Evolutionary conservation across 35 echinoderm and acorn worm species (phyloP).

Genomic region (Anneissia japonica): DNA sequence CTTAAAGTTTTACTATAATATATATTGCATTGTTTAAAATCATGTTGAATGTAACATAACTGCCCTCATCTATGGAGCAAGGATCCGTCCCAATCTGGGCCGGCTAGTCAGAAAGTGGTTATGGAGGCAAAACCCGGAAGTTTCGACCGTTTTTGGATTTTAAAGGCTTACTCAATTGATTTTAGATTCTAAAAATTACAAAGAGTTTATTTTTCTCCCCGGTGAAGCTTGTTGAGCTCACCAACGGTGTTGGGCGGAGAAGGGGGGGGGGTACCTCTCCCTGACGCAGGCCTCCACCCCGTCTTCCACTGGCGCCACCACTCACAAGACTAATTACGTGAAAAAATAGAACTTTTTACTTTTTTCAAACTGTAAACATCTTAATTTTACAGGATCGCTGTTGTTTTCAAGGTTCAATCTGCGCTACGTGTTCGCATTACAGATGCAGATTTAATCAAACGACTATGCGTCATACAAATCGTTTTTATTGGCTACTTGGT

Average conservation of each 20-base stretch:
- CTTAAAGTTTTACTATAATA: too few relatives aligned
- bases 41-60: too few relatives aligned
- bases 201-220: not conserved
- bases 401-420: slow-evolving; percentile 85
- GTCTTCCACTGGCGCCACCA: not conserved
- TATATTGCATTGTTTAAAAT: too few relatives aligned
- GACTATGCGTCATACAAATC: slow-evolving; percentile 76
- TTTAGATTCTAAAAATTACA: not conserved
- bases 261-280: too few relatives aligned
- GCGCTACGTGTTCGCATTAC: slow-evolving; percentile 91
- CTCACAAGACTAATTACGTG: not conserved
- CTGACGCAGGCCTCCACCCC: not conserved
- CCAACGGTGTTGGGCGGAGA: not conserved
- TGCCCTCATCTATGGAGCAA: too few relatives aligned
- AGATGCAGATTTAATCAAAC: slow-evolving; percentile 83
- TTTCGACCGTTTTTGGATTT: too few relatives aligned
- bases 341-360: not conserved
- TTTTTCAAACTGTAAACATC: not conserved
- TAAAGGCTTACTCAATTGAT: too few relatives aligned
- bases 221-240: not conserved
- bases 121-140: too few relatives aligned
- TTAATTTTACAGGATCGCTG: slow-evolving; percentile 64
- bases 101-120: too few relatives aligned
- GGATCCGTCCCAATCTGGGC: too few relatives aligned
- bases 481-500: slow-evolving; percentile 75